Evolutionary conservation across 2,113 vertebrate genomes (phyloP).

Genomic region (Hippocampus abdominalis): DNA sequence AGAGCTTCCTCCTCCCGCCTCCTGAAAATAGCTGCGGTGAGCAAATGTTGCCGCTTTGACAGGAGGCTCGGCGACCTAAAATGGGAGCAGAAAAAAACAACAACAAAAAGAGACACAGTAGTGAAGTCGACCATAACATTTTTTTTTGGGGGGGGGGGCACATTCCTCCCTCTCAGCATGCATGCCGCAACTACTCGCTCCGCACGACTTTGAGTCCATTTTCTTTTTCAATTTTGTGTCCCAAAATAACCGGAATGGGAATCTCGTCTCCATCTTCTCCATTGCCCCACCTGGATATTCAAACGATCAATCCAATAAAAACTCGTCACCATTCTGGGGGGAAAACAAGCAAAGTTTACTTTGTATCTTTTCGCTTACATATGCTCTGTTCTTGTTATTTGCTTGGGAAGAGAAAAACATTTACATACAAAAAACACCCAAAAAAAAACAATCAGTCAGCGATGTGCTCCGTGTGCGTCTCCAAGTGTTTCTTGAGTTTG

Average conservation of each 20-base stretch:
- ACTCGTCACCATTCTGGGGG: no score
- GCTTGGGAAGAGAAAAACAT: not conserved
- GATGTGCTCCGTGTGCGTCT: slow-evolving; percentile 35
- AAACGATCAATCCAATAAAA: no score
- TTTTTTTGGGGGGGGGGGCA: no score
- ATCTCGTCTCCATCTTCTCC: no score
- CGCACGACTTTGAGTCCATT: not conserved
- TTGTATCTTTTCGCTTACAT: no score
- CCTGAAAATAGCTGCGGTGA: not conserved
- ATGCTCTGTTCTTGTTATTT: no score
- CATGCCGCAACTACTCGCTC: no score
- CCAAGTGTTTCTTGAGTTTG: slow-evolving; percentile 61
- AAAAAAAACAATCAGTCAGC: not conserved
- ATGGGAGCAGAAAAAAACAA: not conserved
- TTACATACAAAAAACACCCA: no score
- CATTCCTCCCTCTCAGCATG: no score
- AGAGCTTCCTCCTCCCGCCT: not conserved
- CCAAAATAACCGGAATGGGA: not conserved
- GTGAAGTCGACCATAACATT: not conserved
- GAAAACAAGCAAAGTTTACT: no score
- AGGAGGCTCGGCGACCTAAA: not conserved
- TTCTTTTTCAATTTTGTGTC: not conserved
- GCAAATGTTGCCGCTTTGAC: not conserved
- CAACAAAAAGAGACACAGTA: not conserved
- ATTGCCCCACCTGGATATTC: no score